Base-by-base conservation (phyloP, 1,140 invertebrate genomes). In the Yoshiicerus persimilis region DNA sequence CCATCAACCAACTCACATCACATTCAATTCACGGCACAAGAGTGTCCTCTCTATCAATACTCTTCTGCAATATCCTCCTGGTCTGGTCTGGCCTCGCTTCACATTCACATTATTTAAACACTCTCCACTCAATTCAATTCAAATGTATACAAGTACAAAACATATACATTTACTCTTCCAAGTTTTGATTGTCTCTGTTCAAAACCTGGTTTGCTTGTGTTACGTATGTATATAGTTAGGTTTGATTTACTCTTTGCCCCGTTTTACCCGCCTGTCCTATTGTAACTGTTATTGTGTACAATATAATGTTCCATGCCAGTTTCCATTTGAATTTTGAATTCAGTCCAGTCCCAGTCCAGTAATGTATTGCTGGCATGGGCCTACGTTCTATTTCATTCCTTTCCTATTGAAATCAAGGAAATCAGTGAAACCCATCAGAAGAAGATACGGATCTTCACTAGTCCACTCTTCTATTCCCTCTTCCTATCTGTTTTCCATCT, bases 361-460 rank as follows among this genome's bases (percentile, higher is more conserved):
- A n/a, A n/a, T n/a, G n/a, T n/a, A n/a, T n/a, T n/a, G 27, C 64
- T n/a, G 75, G 30, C 75, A 34, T 80, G 75, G 70, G 10, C 70
- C 70, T 75, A 9, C 62, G 62, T 66, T 75, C 25, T 23, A 27
- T 64, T 36, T 36, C 70, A 34, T 77, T 77, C 70, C 30, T 77
- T 77, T 77, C 75, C 75, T 80, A 80, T 80, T 80, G 30, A 80
- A 80, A 36, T 34, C 6, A 80, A 80, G 75, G 75, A 80, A 80
- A 80, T 80, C 75, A 80, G 75, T 80, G 75, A 80, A 38, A 80
- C 75, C 75, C 75, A 80, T 80, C 75, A 80, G 75, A 80, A 80
- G 75, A 80, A 80, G 75, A 80, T 80, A 80, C 75, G 16, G 34
- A 80, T 80, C 75, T 80, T 80, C 75, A 20, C 75, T 80, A 34